Evolutionary conservation across 2,113 vertebrate genomes (phyloP).

Genomic region (Stegostoma tigrinum): DNA sequence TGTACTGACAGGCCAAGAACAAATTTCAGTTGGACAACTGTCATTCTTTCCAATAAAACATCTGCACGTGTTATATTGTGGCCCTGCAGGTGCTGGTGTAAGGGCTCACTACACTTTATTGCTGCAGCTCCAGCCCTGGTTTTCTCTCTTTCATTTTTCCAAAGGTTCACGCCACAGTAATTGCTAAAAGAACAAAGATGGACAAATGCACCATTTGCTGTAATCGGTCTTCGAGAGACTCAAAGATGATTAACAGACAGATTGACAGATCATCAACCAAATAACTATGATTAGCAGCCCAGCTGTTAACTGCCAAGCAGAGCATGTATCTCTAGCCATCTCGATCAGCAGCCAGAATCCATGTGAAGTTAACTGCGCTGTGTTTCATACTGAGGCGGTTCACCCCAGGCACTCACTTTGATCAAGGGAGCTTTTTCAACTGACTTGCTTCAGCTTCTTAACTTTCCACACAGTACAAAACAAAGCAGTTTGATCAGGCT

Average conservation of each 20-base stretch:
- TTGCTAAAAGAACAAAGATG: neutral
- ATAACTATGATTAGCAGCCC: neutral
- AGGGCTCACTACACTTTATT: neutral
- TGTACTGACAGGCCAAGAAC: neutral
- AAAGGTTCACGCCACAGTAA: neutral
- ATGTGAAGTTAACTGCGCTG: neutral
- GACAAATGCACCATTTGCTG: neutral
- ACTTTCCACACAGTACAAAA: neutral
- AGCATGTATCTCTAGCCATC: neutral
- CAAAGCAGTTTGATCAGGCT: neutral
- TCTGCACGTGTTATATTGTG: too few relatives aligned
- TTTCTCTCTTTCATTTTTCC: neutral
- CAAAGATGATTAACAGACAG: neutral
- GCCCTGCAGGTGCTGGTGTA: neutral
- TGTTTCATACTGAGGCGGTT: neutral
- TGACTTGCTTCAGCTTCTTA: neutral
- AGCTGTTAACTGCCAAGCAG: neutral
- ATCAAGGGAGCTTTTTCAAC: neutral
- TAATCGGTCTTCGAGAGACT: neutral
- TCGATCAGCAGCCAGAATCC: neutral
- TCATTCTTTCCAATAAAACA: neutral
- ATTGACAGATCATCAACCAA: conserved; percentile 14
- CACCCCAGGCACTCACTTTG: neutral
- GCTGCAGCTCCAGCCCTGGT: neutral
- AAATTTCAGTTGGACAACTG: neutral